These are phyloP conservation scores for Ormyrus pomaceus DNA, from an alignment of 2,888 invertebrate species.

Conservation along the genomic window DNA sequence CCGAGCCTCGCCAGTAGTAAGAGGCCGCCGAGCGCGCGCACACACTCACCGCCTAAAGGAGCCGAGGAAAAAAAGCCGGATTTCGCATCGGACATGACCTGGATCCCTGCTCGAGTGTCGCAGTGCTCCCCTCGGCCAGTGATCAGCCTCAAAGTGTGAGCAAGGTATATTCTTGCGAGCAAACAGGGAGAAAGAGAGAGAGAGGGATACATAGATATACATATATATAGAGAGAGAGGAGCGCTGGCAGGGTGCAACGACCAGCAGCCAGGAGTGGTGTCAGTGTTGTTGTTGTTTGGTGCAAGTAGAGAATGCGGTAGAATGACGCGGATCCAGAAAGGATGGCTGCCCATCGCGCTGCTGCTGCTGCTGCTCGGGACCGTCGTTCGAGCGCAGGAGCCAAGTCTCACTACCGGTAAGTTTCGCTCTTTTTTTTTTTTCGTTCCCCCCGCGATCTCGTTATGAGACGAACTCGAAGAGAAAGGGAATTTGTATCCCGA, in stretches of 20 bases:
- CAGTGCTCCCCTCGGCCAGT: conserved; percentile 8
- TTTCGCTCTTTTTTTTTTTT: no score
- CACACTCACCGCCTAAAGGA: background rate
- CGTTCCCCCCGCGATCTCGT: background rate
- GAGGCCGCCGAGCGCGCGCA: conserved; percentile 6
- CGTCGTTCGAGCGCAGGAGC: conserved; percentile 57
- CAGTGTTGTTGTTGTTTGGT: conserved; percentile 19
- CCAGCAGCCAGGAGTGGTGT: conserved; percentile 4
- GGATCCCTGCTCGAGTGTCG: conserved; percentile 24
- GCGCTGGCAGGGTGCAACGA: conserved; percentile 19
- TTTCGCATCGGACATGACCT: conserved; percentile 47
- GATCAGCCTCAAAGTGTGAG: background rate
- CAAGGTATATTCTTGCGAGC: background rate
- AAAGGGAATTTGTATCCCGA: no score
- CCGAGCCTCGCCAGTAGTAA: background rate
- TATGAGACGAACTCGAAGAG: no score
- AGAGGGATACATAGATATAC: no score
- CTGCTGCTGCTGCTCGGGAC: conserved; percentile 61
- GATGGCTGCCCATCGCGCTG: conserved; percentile 65
- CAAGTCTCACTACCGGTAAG: conserved; percentile 52
- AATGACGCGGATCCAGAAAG: conserved; percentile 66
- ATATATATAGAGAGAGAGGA: background rate
- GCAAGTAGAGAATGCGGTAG: conserved; percentile 67
- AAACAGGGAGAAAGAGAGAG: no score
- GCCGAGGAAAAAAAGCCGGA: conserved; percentile 14